Evolutionary conservation across 2,888 invertebrate species (phyloP).

Genomic region (Parnassius apollo): DNA sequence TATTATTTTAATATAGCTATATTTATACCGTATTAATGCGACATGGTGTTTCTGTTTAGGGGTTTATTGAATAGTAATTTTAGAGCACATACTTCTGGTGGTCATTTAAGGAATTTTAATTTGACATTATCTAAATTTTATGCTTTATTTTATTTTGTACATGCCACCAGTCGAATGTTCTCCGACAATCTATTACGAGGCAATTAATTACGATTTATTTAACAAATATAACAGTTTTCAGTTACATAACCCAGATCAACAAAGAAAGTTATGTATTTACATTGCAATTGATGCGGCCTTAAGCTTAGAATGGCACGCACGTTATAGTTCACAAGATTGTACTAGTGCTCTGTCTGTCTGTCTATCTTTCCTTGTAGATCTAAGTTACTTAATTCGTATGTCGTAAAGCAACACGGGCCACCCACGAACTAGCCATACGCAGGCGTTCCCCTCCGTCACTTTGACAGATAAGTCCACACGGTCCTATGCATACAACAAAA

Average conservation of each 20-base stretch:
- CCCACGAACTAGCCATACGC: too few species aligned
- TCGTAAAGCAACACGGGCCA: too few species aligned
- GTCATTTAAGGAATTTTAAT: background rate
- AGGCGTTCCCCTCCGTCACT: too few species aligned
- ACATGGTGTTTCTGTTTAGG: slow-evolving; percentile 31
- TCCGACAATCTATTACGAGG: background rate
- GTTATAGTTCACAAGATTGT: too few species aligned
- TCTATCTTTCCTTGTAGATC: too few species aligned
- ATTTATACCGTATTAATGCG: slow-evolving; percentile 26
- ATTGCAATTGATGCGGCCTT: too few species aligned
- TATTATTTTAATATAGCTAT: slow-evolving; percentile 18
- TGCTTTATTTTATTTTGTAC: background rate
- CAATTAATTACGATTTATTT: slow-evolving; percentile 18
- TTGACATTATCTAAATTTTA: background rate
- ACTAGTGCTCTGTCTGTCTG: too few species aligned
- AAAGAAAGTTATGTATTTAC: too few species aligned
- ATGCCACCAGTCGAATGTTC: slow-evolving; percentile 5
- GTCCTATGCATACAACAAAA: too few species aligned
- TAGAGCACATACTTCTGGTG: background rate
- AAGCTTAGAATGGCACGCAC: too few species aligned
- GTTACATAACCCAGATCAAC: background rate
- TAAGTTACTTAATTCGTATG: too few species aligned
- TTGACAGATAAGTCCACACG: too few species aligned
- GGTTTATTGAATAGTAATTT: slow-evolving; percentile 26
- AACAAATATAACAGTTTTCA: slow-evolving; percentile 22